Conservation (phyloP, 2,888 invertebrate genomes). For the Mythimna albipuncta region DNA sequence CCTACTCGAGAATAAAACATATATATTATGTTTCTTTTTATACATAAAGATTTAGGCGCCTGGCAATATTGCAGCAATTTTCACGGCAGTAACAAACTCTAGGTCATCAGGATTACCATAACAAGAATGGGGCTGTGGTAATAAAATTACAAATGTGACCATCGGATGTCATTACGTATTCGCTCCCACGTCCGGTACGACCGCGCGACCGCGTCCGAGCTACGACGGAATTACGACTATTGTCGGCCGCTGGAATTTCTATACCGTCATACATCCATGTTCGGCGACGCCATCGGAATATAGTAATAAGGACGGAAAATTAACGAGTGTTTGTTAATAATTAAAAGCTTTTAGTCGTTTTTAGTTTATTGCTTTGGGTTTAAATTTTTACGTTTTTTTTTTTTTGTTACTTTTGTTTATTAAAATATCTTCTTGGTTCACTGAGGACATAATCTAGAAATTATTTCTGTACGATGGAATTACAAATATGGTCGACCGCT, state of each 20-base stretch:
- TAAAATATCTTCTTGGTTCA: neutral
- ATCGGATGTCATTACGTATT: constrained; percentile 83
- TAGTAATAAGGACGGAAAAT: constrained; percentile 53
- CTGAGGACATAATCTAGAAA: neutral
- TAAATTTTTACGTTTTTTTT: neutral
- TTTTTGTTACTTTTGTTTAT: neutral
- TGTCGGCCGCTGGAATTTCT: constrained; percentile 66
- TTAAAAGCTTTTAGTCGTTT: constrained; percentile 32
- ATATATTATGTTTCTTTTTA: constrained; percentile 13
- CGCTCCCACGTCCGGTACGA: constrained; percentile 77
- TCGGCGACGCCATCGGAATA: constrained; percentile 55
- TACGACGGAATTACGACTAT: constrained; percentile 74
- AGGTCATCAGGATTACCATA: constrained; percentile 79
- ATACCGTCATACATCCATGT: constrained; percentile 55
- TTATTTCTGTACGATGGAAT: too few species aligned
- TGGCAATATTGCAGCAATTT: constrained; percentile 53
- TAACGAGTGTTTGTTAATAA: constrained; percentile 45
- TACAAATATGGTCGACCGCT: too few species aligned
- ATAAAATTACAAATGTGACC: constrained; percentile 84
- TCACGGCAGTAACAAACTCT: constrained; percentile 66
- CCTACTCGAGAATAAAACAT: constrained; percentile 17
- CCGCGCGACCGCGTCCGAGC: constrained; percentile 64
- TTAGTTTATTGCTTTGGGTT: constrained; percentile 15
- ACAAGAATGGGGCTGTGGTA: constrained; percentile 78
- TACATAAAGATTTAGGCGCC: constrained; percentile 39